A percentile compares a stretch with the other conserved stretches of the same genome.
phyloP scores from a whole-genome alignment of 2,113 vertebrate species.

The Nicator chloris region DNA sequence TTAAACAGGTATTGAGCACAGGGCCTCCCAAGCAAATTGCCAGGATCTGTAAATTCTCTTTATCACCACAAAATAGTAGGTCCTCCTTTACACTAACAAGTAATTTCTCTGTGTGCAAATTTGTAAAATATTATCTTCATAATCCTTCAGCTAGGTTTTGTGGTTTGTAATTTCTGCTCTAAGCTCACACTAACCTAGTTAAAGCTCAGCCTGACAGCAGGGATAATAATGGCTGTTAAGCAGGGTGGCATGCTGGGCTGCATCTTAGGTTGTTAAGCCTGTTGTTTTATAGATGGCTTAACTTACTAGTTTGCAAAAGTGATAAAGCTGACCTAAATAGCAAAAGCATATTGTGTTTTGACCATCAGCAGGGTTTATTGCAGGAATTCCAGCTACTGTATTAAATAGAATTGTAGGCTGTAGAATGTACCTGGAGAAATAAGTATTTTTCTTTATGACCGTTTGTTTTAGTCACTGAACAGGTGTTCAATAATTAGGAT shows the following conservation, averaged over 20 bases:
- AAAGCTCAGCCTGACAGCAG: background rate
- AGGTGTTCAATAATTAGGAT: background rate
- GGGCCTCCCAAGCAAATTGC: background rate
- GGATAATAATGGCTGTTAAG: background rate
- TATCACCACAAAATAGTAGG: background rate
- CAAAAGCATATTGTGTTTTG: background rate
- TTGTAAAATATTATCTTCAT: background rate
- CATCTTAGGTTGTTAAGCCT: background rate
- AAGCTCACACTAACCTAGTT: constrained; percentile 37
- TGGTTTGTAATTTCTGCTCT: background rate
- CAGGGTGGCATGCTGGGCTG: background rate
- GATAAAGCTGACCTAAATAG: constrained; percentile 22
- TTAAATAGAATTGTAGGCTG: background rate
- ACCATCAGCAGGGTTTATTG: background rate
- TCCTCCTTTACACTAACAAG: background rate
- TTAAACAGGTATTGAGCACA: background rate
- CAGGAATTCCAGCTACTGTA: background rate
- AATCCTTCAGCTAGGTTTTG: background rate
- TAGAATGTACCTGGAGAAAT: background rate
- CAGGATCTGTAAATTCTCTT: background rate
- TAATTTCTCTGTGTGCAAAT: background rate
- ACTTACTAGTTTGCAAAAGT: background rate
- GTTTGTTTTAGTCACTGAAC: background rate
- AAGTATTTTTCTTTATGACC: background rate
- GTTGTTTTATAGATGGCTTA: constrained; percentile 25